Base-by-base conservation (phyloP, 1,140 invertebrate genomes). In the Papilio machaon region DNA sequence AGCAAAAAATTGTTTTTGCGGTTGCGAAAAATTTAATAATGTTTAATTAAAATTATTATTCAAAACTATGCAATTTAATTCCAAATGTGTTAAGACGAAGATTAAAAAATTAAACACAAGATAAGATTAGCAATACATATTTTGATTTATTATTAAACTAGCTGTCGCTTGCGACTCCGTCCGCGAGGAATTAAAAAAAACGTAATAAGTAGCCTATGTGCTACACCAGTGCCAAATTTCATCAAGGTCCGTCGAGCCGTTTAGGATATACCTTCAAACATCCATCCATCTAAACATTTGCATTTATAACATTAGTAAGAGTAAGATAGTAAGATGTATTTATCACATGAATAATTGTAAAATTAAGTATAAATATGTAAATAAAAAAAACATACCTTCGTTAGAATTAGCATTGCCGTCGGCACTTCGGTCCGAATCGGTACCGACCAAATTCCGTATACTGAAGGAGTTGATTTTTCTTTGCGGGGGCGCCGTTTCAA, bases 381-480 rank as follows among this genome's bases (percentile, higher is more conserved):
- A 9, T 30, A 80, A 76, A 19, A 73, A 38, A 30, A 88, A n/a
- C 92, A 89, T 70, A 94, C 92, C 92, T 86, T 92, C 90, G 70
- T 73, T 90, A 9, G 85, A 74, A 64, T 89, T 91, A 49, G 85
- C 82, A 80, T 84, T 86, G 52, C 91, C 90, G 88, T 92, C 92
- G 87, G 91, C 82, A 81, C 90, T 79, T 11, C 86, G 82, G n/a
- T 92, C 91, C 8, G 83, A 86, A 70, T 92, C 92, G 0, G 81
- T 85, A n/a, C 92, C 92, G 8, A 94, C 89, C 30, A 94, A 81
- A 70, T 90, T 91, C 81, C 92, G 85, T 81, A 94, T 94, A 79
- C 88, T 93, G 77, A 94, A 94, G 58, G 91, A 91, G 80, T 47
- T 92, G 13, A 89, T 90, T 80, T 93, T 94, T 81, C 88, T 84